These are phyloP conservation scores for Polietes domitor DNA, from an alignment of 2,888 invertebrate species.

Conservation along the genomic window DNA sequence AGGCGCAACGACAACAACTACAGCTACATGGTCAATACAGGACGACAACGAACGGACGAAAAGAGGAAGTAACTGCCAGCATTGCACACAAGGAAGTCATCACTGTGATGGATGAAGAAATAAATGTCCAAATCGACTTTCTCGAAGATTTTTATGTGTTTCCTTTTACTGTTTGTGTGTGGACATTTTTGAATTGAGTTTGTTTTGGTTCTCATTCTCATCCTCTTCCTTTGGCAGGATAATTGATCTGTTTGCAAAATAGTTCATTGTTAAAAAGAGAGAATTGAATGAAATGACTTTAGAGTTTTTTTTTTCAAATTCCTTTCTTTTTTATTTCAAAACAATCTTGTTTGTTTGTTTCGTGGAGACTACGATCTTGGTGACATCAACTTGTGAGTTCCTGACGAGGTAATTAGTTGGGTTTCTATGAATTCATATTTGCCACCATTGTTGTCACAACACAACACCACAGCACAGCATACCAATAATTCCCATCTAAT, in stretches of 20 bases:
- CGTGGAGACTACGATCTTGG: neutral
- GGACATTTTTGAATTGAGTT: slow-evolving; percentile 36
- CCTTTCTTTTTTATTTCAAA: slow-evolving; percentile 8
- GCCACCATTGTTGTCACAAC: too few species aligned
- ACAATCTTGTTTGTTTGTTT: slow-evolving; percentile 16
- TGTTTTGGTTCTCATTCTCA: slow-evolving; percentile 17
- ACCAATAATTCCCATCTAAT: slow-evolving; percentile 4
- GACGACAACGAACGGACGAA: slow-evolving; percentile 2
- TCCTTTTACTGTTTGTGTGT: too few species aligned
- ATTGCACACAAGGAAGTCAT: slow-evolving; percentile 48
- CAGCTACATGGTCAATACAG: neutral
- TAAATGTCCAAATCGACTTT: slow-evolving; percentile 42
- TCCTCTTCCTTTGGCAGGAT: slow-evolving; percentile 47
- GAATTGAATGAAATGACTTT: slow-evolving; percentile 64
- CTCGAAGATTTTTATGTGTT: neutral
- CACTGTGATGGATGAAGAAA: slow-evolving; percentile 63
- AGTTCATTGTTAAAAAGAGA: slow-evolving; percentile 66
- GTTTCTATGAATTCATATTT: slow-evolving; percentile 41
- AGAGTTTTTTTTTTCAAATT: slow-evolving; percentile 41
- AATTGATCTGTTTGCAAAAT: slow-evolving; percentile 73
- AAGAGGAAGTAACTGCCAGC: slow-evolving; percentile 57
- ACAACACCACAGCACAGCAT: neutral
- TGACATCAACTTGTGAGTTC: slow-evolving; percentile 66
- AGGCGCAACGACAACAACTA: slow-evolving; percentile 23
- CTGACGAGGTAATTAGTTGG: slow-evolving; percentile 53